A percentile compares a stretch with the other conserved stretches of the same genome.
Conservation (phyloP, 37 sponge, comb jelly and placozoan genomes). For the Theonella swinhoei region DNA sequence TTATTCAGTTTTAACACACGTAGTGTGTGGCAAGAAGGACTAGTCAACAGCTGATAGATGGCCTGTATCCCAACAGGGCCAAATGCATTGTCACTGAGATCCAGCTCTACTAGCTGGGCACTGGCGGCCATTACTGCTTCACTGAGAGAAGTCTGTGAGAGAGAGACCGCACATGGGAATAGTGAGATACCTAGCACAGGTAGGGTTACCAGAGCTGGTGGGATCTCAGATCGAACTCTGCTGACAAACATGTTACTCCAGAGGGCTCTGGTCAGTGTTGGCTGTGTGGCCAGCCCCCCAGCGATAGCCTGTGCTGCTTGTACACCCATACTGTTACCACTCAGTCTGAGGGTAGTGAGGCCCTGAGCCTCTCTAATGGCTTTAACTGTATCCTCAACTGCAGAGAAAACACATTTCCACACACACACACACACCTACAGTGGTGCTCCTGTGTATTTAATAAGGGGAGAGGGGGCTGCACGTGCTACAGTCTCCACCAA, state of each 20-base stretch:
- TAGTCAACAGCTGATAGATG: slow-evolving; percentile 74
- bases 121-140: slow-evolving; percentile 81
- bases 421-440: not conserved
- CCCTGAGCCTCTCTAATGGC: slow-evolving; percentile 69
- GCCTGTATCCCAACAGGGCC: slow-evolving; percentile 95
- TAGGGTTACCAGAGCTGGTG: slow-evolving; percentile 77
- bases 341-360: slow-evolving; percentile 75
- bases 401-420: not conserved
- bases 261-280: slow-evolving; percentile 67
- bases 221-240: slow-evolving; percentile 90
- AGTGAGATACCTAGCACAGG: not conserved
- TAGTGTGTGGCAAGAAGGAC: slow-evolving; percentile 83
- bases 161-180: not conserved
- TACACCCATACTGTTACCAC: slow-evolving; percentile 94
- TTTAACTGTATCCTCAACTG: slow-evolving; percentile 80
- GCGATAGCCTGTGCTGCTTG: slow-evolving; percentile 92
- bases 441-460: not conserved
- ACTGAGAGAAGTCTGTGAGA: slow-evolving; percentile 68
- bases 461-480: not conserved
- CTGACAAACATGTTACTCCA: slow-evolving; percentile 99
- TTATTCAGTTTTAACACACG: slow-evolving; percentile 92
- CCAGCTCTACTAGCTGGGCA: slow-evolving; percentile 85
- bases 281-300: slow-evolving; percentile 60
- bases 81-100: slow-evolving; percentile 98
- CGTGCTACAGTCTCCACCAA: not conserved